These are phyloP conservation scores for Pseudomyrmex gracilis DNA, from an alignment of 1,140 invertebrate genomes.

Conservation along the genomic window DNA sequence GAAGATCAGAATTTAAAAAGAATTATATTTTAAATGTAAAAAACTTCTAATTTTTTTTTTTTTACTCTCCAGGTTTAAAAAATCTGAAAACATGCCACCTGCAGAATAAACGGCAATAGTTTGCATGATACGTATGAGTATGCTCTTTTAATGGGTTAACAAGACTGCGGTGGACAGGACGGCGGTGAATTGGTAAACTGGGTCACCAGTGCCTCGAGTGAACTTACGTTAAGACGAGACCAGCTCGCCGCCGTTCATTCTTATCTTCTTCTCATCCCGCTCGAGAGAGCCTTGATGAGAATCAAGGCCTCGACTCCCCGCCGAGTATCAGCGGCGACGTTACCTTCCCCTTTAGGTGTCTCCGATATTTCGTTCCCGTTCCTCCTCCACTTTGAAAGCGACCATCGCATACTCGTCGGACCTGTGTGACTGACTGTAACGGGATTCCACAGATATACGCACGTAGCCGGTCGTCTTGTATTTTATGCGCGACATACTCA, in stretches of 20 bases:
- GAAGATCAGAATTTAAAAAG: no score
- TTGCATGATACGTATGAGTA: not conserved
- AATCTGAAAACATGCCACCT: no score
- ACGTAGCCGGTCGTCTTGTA: constrained; percentile 47
- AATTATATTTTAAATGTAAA: no score
- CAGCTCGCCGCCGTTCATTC: constrained; percentile 57
- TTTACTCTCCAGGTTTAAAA: no score
- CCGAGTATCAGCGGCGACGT: constrained; percentile 24
- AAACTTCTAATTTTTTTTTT: no score
- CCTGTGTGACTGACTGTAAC: constrained; percentile 64
- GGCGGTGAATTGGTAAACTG: constrained; percentile 74
- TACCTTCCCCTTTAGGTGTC: constrained; percentile 32
- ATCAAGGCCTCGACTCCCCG: not conserved
- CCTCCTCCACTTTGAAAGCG: constrained; percentile 50
- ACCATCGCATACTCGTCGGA: constrained; percentile 34
- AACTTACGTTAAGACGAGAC: constrained; percentile 56
- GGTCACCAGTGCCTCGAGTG: constrained; percentile 74
- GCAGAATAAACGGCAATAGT: not conserved
- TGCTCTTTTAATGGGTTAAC: constrained; percentile 35
- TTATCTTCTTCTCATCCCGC: constrained; percentile 53
- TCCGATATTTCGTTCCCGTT: constrained; percentile 45
- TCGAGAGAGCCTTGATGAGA: no score
- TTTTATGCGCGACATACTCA: no score
- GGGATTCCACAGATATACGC: constrained; percentile 66
- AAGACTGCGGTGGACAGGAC: constrained; percentile 45